Base-by-base conservation (phyloP, 2,797 vertebrate genomes). In the Gambelia wislizenii region DNA sequence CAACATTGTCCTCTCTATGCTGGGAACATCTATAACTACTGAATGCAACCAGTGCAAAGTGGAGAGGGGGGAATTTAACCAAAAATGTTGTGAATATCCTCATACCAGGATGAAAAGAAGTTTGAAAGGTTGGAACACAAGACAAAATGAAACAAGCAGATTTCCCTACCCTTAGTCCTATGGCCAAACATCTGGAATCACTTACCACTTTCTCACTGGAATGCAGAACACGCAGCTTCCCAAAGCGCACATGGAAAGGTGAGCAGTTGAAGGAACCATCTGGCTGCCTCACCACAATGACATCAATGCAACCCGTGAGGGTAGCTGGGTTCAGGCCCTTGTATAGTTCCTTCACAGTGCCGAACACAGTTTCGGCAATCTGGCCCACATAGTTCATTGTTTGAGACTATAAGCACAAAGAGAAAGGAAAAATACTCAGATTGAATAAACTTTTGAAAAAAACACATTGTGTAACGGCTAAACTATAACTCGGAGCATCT, bases 321-420 rank as follows among this genome's bases (percentile, higher is more conserved):
- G 98, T 99, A 94, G 98, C 98, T 0, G 99, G 98, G 96, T 99
- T 99, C 52, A 99, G 97, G 0, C 98, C 98, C 0, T 67, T 96
- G 95, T 99, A 99, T 59, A 99, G 97, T 95, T 98, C 98, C 97
- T 98, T 99, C 91, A 99, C 96, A 0, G 98, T 99, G 93, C 98
- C 97, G 0, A 99, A 97, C 89, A 99, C 98, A 0, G 98, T 98
- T 96, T 98, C 99, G 0, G 99, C 98, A 78, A 99, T 94, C 93
- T 99, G 98, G 84, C 98, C 99, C 95, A 99, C 97, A 33, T 99
- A 98, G 95, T 99, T 99, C 99, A 99, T 99, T 95, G 98, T 98
- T 94, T 98, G 97, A 78, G 95, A 96, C 98, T 98, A 92, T 84
- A 86, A 90, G 22, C 0, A 56, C 90, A 87, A 33, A 69, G 22